Evolutionary conservation across 2,797 vertebrate species (phyloP).

Genomic region (Gallinago solitaria): DNA sequence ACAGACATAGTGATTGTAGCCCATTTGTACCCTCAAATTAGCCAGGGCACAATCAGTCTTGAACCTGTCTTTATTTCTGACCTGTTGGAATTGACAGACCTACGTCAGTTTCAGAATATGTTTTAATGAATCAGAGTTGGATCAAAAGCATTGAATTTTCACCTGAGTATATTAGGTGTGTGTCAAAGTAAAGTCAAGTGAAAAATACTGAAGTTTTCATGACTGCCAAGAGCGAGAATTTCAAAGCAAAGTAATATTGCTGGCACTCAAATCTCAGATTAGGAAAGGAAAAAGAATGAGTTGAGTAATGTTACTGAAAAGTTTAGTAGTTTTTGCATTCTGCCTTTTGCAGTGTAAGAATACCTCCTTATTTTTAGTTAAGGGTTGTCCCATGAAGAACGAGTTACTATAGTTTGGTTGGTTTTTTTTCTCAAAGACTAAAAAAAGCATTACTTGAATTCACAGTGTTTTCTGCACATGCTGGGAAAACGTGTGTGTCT

Average conservation of each 20-base stretch:
- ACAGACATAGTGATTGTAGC: rapidly evolving
- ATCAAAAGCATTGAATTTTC: background rate
- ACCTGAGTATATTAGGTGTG: background rate
- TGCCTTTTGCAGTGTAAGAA: background rate
- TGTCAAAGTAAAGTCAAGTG: background rate
- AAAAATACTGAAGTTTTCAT: background rate
- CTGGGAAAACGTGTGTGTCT: background rate
- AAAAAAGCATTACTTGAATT: background rate
- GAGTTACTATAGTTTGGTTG: background rate
- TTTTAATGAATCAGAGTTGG: background rate
- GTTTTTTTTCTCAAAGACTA: background rate
- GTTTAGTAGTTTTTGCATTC: background rate
- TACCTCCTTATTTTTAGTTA: background rate
- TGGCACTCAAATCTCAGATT: background rate
- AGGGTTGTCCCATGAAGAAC: background rate
- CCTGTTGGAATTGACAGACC: background rate
- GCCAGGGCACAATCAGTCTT: background rate
- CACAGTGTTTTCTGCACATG: background rate
- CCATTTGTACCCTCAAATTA: background rate
- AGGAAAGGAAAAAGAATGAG: background rate
- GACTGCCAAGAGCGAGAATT: background rate
- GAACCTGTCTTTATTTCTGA: background rate
- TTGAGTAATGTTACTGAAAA: background rate
- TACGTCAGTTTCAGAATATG: background rate
- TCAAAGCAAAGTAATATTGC: background rate